Evolutionary conservation across 2,113 vertebrate species (phyloP).

Genomic region (Caloenas nicobarica): DNA sequence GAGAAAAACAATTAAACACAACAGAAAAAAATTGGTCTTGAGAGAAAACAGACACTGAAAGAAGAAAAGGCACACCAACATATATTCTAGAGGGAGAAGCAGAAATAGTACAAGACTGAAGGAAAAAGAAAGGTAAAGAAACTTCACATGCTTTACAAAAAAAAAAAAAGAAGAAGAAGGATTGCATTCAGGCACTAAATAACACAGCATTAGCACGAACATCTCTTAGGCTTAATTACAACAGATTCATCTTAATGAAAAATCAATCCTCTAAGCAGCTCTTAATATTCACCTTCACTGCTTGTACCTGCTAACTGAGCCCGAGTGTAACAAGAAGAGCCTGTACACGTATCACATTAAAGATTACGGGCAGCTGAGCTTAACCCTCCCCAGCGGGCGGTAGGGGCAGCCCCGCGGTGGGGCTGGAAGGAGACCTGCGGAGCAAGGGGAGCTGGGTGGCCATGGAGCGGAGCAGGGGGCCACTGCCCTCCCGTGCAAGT

Average conservation of each 20-base stretch:
- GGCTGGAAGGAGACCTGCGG: neutral
- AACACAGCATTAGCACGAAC: neutral
- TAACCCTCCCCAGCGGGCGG: neutral
- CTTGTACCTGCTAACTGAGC: neutral
- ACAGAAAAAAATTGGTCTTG: constrained; percentile 59
- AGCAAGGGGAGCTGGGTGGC: neutral
- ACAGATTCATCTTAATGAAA: constrained; percentile 32
- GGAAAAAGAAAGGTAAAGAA: neutral
- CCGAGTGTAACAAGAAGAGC: neutral
- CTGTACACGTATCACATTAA: neutral
- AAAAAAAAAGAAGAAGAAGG: neutral
- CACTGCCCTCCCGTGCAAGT: fast-evolving
- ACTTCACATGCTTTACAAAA: neutral
- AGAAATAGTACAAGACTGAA: constrained; percentile 18
- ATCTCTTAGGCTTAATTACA: constrained; percentile 43
- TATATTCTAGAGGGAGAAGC: constrained; percentile 6
- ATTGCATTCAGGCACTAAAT: constrained; percentile 21
- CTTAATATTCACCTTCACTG: neutral
- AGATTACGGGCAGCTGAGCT: neutral
- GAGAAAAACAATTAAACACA: constrained; percentile 68
- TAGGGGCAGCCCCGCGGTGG: neutral
- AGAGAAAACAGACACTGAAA: constrained; percentile 61
- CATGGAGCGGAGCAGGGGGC: fast-evolving
- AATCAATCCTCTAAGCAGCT: constrained; percentile 13
- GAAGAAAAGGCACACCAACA: constrained; percentile 15